Conservation (phyloP, 2,797 vertebrate species). For the Eidolon dupreanum region DNA sequence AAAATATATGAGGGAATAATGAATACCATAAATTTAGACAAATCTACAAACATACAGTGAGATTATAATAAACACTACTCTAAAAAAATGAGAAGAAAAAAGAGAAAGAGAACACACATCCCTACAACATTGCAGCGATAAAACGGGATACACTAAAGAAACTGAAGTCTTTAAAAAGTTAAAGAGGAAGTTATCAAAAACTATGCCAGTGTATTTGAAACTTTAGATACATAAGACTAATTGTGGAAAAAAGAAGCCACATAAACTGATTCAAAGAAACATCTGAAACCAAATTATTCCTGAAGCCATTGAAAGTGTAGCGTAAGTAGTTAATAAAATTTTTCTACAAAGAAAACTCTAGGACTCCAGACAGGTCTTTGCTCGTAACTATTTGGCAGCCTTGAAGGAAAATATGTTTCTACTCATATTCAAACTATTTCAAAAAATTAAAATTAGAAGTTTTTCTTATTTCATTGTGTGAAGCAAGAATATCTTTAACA, state of each 20-base stretch:
- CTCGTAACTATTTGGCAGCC: neutral
- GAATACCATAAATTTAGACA: neutral
- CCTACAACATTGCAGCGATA: neutral
- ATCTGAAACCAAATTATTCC: neutral
- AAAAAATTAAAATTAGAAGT: neutral
- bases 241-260: neutral
- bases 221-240: neutral
- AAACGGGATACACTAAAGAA: neutral
- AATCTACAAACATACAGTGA: neutral
- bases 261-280: neutral
- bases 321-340: neutral
- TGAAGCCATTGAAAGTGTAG: neutral
- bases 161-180: neutral
- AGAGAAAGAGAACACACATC: neutral
- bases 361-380: neutral
- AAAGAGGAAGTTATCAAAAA: neutral
- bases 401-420: neutral
- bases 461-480: neutral
- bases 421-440: neutral
- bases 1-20: neutral
- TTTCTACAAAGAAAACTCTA: neutral
- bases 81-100: neutral
- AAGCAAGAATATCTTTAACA: neutral
- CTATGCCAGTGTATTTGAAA: neutral
- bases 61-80: neutral